Conservation (phyloP, 2,888 invertebrate genomes). For the Lymantria dispar region DNA sequence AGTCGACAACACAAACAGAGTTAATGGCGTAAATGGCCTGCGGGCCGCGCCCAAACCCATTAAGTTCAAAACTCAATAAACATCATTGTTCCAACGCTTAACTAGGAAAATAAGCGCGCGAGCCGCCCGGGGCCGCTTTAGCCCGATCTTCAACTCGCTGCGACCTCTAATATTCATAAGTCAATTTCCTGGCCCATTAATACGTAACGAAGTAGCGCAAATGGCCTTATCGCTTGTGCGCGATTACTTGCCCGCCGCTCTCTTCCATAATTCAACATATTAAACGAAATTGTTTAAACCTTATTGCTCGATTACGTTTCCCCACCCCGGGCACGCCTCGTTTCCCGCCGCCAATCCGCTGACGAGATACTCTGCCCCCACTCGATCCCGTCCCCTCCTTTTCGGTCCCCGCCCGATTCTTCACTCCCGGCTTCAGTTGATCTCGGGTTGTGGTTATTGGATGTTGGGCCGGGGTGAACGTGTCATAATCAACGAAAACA, state of each 20-base stretch:
- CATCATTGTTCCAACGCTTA: slow-evolving; percentile 77
- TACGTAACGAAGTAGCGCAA: slow-evolving; percentile 83
- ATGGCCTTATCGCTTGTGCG: slow-evolving; percentile 83
- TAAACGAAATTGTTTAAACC: slow-evolving; percentile 84
- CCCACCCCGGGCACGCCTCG: slow-evolving; percentile 78
- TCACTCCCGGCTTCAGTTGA: slow-evolving; percentile 49
- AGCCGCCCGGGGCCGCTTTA: slow-evolving; percentile 64
- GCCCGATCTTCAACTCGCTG: slow-evolving; percentile 68
- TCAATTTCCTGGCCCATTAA: slow-evolving; percentile 83
- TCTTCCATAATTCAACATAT: slow-evolving; percentile 84
- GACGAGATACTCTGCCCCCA: slow-evolving; percentile 45
- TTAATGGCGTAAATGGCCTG: slow-evolving; percentile 68
- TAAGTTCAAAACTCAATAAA: slow-evolving; percentile 77
- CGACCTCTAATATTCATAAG: slow-evolving; percentile 83
- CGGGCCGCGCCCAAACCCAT: slow-evolving; percentile 66
- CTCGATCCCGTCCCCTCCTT: slow-evolving; percentile 40
- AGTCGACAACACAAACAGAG: slow-evolving; percentile 53
- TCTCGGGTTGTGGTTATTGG: slow-evolving; percentile 50
- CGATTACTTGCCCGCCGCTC: slow-evolving; percentile 81
- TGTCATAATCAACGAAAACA: slow-evolving; percentile 27
- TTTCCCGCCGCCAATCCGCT: slow-evolving; percentile 66
- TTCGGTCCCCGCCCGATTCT: slow-evolving; percentile 55
- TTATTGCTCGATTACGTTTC: slow-evolving; percentile 83
- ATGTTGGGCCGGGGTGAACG: slow-evolving; percentile 52
- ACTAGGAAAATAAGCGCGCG: slow-evolving; percentile 72